phyloP scores from a whole-genome alignment of 2,888 invertebrate species.

The Limnephilus marmoratus region DNA sequence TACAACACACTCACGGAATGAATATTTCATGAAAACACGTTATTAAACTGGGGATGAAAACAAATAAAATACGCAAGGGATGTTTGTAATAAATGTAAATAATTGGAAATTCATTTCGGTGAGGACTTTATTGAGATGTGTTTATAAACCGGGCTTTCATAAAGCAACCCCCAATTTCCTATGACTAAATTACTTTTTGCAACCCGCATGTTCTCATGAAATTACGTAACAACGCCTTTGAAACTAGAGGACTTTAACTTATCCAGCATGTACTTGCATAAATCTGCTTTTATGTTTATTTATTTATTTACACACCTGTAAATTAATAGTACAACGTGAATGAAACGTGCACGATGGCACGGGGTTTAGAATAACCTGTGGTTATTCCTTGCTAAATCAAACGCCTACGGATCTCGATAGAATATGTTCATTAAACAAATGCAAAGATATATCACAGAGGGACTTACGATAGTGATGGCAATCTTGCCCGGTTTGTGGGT shows the following conservation, averaged over 20 bases:
- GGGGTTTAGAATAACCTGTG: too few relatives aligned
- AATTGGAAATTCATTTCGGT: neutral
- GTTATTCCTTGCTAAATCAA: too few relatives aligned
- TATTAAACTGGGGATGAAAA: conserved; percentile 16
- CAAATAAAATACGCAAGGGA: conserved; percentile 8
- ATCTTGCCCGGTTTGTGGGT: too few relatives aligned
- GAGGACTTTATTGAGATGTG: neutral
- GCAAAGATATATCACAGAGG: too few relatives aligned
- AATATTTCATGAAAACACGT: conserved; percentile 22
- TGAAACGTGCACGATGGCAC: too few relatives aligned
- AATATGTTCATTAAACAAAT: too few relatives aligned
- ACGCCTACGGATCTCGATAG: too few relatives aligned
- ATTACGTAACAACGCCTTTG: neutral
- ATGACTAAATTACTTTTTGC: neutral
- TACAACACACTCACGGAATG: neutral
- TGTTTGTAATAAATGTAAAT: neutral
- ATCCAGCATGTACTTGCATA: neutral
- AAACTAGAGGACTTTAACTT: neutral
- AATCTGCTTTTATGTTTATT: neutral
- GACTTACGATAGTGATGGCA: too few relatives aligned
- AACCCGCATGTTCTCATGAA: neutral
- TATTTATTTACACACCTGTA: too few relatives aligned
- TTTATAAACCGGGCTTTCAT: neutral
- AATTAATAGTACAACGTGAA: too few relatives aligned
- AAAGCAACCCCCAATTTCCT: neutral